Evolutionary conservation across 2,797 vertebrate genomes (phyloP).

Genomic region (Todus mexicanus): DNA sequence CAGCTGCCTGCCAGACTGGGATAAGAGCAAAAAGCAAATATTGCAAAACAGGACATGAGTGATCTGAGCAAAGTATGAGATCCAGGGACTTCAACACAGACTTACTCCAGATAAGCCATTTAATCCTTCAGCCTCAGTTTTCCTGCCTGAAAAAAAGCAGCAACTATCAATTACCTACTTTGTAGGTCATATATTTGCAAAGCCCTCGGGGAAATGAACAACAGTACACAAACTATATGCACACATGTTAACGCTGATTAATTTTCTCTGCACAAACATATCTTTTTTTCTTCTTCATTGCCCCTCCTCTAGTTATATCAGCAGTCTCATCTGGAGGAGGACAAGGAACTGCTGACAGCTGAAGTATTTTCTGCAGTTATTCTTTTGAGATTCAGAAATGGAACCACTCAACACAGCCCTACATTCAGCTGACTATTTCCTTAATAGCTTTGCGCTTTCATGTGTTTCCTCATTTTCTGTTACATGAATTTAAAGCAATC

Average conservation of each 20-base stretch:
- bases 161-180: slow-evolving; percentile 2
- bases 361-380: slow-evolving; percentile 28
- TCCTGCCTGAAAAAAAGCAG: background rate
- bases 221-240: slow-evolving; percentile 38
- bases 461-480: slow-evolving; percentile 59
- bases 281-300: slow-evolving; percentile 32
- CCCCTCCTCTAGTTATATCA: slow-evolving; percentile 45
- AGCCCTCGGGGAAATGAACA: slow-evolving; percentile 7
- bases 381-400: slow-evolving; percentile 49
- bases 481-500: slow-evolving; percentile 61
- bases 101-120: background rate
- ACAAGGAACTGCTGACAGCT: slow-evolving; percentile 36
- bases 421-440: slow-evolving; percentile 47
- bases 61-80: background rate
- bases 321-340: slow-evolving; percentile 54
- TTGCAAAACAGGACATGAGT: background rate
- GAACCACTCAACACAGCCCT: background rate
- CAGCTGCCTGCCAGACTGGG: background rate
- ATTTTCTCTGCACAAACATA: slow-evolving; percentile 34
- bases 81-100: background rate
- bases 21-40: background rate
- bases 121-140: background rate
- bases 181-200: slow-evolving; percentile 38
- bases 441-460: slow-evolving; percentile 60
- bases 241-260: slow-evolving; percentile 38